A percentile compares a stretch with the other conserved stretches of the same genome.
Evolutionary conservation across 2,888 invertebrate genomes (phyloP).

Genomic region (Athripsodes cinereus): DNA sequence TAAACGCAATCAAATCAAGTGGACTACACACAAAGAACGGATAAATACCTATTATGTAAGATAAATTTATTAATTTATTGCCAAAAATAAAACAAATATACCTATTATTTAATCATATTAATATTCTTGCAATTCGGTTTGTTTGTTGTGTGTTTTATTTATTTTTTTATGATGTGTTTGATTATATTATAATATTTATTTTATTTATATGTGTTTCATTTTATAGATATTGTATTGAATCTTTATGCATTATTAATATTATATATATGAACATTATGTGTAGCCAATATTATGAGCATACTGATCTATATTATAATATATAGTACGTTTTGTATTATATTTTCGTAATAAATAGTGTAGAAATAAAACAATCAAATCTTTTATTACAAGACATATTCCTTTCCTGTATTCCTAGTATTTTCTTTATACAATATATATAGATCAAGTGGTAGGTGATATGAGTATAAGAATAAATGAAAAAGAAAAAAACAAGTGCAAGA

Average conservation of each 20-base stretch:
- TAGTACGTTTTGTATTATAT: conserved; percentile 49
- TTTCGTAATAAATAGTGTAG: conserved; percentile 50
- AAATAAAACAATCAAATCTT: conserved; percentile 33
- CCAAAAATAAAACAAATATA: background rate
- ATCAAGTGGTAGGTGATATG: too few species aligned
- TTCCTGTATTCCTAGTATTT: too few species aligned
- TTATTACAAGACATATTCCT: background rate
- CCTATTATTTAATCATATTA: background rate
- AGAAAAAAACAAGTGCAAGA: background rate
- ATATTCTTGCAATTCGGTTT: background rate
- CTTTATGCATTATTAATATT: background rate
- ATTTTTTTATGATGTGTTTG: background rate
- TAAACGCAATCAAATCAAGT: too few species aligned
- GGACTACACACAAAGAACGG: too few species aligned
- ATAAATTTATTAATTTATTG: background rate
- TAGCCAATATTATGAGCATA: conserved; percentile 22
- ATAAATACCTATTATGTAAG: too few species aligned
- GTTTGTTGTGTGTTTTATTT: background rate
- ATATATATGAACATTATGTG: conserved; percentile 24
- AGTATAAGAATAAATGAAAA: too few species aligned
- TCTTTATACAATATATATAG: too few species aligned
- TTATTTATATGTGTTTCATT: background rate
- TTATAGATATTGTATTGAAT: conserved; percentile 9
- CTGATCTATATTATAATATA: conserved; percentile 35
- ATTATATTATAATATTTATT: background rate